A percentile compares a stretch with the other conserved stretches of the same genome.
Evolutionary conservation across 53 echinoderm and acorn worm genomes (phyloP).

Genomic region (Temnopleurus reevesii): DNA sequence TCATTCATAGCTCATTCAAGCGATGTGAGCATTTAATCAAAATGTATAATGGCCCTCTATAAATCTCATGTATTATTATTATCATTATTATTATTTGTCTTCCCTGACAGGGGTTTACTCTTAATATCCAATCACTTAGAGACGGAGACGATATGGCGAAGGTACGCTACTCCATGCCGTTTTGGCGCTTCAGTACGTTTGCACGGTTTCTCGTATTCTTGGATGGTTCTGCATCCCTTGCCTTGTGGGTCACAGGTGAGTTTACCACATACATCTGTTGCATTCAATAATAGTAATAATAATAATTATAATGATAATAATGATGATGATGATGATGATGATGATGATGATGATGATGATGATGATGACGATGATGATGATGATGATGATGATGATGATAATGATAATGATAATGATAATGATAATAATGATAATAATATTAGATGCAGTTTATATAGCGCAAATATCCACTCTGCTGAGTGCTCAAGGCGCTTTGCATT

Average conservation of each 20-base stretch:
- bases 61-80: no score
- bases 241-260: conserved; percentile 81
- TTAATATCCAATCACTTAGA: no score
- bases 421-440: no score
- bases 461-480: no score
- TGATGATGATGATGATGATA: not conserved
- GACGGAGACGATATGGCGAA: conserved; percentile 62
- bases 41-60: no score
- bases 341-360: not conserved
- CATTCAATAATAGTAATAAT: not conserved
- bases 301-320: not conserved
- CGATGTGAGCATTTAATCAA: no score
- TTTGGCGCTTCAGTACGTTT: conserved; percentile 80
- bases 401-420: no score
- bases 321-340: not conserved
- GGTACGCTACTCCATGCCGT: conserved; percentile 74
- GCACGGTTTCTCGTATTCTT: conserved; percentile 72
- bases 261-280: not conserved
- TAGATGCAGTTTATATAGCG: no score
- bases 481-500: no score
- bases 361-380: not conserved
- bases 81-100: no score
- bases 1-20: no score
- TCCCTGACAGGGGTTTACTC: no score
- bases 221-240: conserved; percentile 71